Evolutionary conservation across 2,888 invertebrate species (phyloP).

Genomic region (Phengaris alcon): DNA sequence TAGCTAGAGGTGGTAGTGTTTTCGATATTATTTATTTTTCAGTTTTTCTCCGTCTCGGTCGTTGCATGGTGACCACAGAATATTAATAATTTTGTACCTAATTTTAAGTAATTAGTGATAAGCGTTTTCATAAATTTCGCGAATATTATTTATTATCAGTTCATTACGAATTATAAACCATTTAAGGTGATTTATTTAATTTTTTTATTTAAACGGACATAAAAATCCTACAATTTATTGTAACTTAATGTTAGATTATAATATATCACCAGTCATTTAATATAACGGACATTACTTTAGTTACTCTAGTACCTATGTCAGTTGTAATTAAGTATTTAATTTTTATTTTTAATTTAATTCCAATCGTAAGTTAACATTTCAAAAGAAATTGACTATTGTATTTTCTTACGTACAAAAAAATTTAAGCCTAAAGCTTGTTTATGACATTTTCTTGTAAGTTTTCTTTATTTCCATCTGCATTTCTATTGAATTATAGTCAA

Average conservation of each 20-base stretch:
- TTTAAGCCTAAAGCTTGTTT: conserved; percentile 73
- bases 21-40: conserved; percentile 53
- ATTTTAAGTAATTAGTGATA: conserved; percentile 71
- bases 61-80: conserved; percentile 71
- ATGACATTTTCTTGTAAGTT: conserved; percentile 78
- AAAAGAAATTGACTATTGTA: conserved; percentile 68
- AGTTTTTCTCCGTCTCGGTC: conserved; percentile 69
- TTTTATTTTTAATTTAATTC: conserved; percentile 73
- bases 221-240: conserved; percentile 66
- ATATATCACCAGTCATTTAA: conserved; percentile 78
- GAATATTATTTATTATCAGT: conserved; percentile 79
- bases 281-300: conserved; percentile 74
- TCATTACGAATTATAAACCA: conserved; percentile 76
- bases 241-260: conserved; percentile 73
- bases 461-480: conserved; percentile 78
- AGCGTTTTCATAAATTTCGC: conserved; percentile 74
- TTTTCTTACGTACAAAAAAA: conserved; percentile 68
- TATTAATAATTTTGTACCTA: conserved; percentile 78
- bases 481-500: conserved; percentile 80
- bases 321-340: conserved; percentile 79
- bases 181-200: conserved; percentile 77
- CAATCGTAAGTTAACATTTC: conserved; percentile 73
- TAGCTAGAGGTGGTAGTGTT: conserved; percentile 57
- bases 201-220: conserved; percentile 76
- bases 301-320: conserved; percentile 72